These are phyloP conservation scores for Nothura maculosa DNA, from an alignment of 2,797 vertebrate species.

Conservation along the genomic window DNA sequence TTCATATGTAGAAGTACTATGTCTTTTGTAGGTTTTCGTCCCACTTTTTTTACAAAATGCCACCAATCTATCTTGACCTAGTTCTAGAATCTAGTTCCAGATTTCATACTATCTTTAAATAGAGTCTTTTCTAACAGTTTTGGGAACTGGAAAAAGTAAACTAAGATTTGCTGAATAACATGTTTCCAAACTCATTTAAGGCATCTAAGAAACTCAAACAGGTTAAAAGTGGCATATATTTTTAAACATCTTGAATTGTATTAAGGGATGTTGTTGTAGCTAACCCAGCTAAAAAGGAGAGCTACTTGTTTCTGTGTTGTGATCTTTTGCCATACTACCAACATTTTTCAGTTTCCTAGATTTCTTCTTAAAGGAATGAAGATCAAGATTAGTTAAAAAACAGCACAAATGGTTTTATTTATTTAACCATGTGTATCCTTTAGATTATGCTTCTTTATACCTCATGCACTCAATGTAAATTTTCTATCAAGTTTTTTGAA, in stretches of 20 bases:
- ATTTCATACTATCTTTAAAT: neutral
- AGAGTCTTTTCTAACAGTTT: neutral
- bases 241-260: neutral
- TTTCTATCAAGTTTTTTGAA: neutral
- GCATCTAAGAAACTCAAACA: neutral
- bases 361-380: neutral
- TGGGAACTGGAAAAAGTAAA: neutral
- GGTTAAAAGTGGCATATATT: neutral
- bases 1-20: neutral
- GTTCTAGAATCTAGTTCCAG: neutral
- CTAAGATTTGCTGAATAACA: neutral
- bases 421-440: neutral
- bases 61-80: neutral
- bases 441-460: neutral
- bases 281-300: neutral
- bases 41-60: neutral
- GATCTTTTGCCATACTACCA: neutral
- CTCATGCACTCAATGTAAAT: neutral
- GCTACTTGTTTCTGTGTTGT: neutral
- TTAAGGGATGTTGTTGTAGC: neutral
- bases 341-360: neutral
- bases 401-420: neutral
- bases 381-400: neutral
- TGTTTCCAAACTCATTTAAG: neutral
- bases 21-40: neutral